phyloP scores from a whole-genome alignment of 2,888 invertebrate species.

The Hydraecia micacea region DNA sequence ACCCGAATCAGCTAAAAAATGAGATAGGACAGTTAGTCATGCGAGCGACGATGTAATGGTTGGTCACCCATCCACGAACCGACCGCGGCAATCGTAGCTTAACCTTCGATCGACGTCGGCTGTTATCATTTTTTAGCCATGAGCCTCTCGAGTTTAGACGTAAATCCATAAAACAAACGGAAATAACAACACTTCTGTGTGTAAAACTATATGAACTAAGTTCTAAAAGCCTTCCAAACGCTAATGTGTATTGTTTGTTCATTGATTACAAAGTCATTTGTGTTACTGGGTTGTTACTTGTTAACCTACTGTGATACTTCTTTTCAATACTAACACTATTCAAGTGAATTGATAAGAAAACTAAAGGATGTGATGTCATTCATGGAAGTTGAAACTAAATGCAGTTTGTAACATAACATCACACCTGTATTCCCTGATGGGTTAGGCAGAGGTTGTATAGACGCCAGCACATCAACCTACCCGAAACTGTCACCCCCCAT shows the following conservation, averaged over 20 bases:
- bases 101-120: no score
- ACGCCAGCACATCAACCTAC: no score
- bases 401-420: not conserved
- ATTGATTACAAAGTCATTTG: conserved; percentile 23
- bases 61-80: no score
- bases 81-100: no score
- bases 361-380: conserved; percentile 15
- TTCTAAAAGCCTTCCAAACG: not conserved
- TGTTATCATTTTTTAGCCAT: no score
- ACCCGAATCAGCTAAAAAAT: no score
- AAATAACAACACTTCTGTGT: not conserved
- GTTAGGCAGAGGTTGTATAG: no score
- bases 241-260: conserved; percentile 4
- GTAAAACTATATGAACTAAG: no score
- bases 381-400: conserved; percentile 1
- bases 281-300: conserved; percentile 11
- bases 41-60: no score
- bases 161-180: not conserved
- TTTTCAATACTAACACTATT: not conserved
- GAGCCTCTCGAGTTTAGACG: not conserved
- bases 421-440: no score
- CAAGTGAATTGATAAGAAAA: conserved; percentile 44
- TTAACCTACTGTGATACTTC: conserved; percentile 9
- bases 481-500: no score
- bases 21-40: no score